Percentiles rank a stretch among this genome's conserved stretches.
Conservation (phyloP, 2,113 vertebrate genomes). For the Piaya cayana region DNA sequence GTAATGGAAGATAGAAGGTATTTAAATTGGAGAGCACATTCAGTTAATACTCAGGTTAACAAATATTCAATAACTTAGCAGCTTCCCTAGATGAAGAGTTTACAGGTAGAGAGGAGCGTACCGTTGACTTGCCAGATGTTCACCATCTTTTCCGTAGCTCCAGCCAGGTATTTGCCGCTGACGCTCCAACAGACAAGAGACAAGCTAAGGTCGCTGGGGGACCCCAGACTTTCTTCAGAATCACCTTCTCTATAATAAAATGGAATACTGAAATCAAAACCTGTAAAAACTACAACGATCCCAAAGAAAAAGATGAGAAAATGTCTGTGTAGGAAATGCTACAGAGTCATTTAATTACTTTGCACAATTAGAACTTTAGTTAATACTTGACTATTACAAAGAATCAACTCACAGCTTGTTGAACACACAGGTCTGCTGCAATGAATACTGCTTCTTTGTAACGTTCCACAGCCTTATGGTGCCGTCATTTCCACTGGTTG, state of each 20-base stretch:
- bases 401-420: conserved; percentile 85
- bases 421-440: conserved; percentile 95
- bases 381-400: not conserved
- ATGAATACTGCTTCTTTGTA: conserved; percentile 91
- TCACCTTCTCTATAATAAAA: conserved; percentile 81
- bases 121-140: conserved; percentile 99
- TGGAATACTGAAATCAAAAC: not conserved
- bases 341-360: not conserved
- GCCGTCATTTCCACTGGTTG: conserved; percentile 93
- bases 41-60: not conserved
- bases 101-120: conserved; percentile 49
- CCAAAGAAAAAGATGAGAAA: not conserved
- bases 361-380: not conserved
- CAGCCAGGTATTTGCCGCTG: conserved; percentile 92
- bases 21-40: not conserved
- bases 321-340: not conserved
- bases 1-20: not conserved
- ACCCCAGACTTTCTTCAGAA: conserved; percentile 86
- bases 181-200: conserved; percentile 94
- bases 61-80: not conserved
- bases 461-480: conserved; percentile 96
- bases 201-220: conserved; percentile 89
- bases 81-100: not conserved
- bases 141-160: conserved; percentile 92
- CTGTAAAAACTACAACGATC: not conserved